phyloP scores from a whole-genome alignment of 2,797 vertebrate genomes.

The Diplodus sargus region DNA sequence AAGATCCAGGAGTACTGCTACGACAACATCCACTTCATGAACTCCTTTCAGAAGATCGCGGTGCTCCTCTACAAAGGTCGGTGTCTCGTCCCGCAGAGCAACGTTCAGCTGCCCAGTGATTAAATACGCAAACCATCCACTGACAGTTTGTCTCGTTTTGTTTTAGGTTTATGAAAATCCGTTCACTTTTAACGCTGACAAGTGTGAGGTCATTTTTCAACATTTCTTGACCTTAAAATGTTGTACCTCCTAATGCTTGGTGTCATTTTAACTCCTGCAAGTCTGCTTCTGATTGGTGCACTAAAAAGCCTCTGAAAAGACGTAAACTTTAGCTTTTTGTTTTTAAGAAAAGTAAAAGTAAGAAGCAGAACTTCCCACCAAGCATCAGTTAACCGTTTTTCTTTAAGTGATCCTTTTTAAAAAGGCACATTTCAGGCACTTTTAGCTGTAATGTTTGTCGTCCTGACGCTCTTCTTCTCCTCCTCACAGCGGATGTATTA shows the following conservation, averaged over 20 bases:
- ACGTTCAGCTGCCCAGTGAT: neutral
- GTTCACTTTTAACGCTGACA: constrained; percentile 28
- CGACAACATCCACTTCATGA: constrained; percentile 99
- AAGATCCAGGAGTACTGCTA: constrained; percentile 99
- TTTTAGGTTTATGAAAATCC: constrained; percentile 33
- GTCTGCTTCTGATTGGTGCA: constrained; percentile 17
- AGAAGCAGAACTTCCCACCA: neutral
- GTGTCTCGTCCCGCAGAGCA: neutral
- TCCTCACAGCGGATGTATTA: constrained; percentile 91
- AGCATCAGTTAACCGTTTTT: constrained; percentile 16
- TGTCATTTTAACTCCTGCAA: neutral
- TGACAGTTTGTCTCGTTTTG: constrained; percentile 13
- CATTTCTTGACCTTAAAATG: constrained; percentile 25
- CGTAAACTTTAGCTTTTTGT: neutral
- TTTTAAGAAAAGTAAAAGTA: neutral
- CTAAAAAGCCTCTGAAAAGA: neutral
- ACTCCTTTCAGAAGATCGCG: constrained; percentile 99
- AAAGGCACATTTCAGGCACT: neutral
- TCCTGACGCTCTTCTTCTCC: neutral
- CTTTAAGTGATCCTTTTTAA: neutral
- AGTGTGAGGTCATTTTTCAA: constrained; percentile 17
- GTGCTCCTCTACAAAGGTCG: constrained; percentile 98
- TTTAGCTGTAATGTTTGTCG: neutral
- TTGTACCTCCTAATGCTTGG: constrained; percentile 24
- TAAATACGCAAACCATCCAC: neutral